Conservation (phyloP, 2,797 vertebrate genomes). For the Philypnodon macrostomus region DNA sequence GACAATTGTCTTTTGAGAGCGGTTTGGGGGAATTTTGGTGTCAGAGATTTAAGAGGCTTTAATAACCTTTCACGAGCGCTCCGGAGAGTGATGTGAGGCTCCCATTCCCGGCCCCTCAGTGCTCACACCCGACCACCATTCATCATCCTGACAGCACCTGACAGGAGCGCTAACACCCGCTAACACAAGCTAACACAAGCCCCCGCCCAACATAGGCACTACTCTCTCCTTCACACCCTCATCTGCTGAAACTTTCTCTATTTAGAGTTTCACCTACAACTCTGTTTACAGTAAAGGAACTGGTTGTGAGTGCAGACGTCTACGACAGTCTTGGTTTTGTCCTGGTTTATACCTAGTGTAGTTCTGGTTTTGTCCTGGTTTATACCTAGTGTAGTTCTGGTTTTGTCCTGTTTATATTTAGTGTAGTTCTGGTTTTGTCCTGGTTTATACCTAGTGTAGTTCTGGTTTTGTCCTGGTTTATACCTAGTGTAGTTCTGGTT, state of each 20-base stretch:
- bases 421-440: no score
- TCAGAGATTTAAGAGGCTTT: conserved; percentile 72
- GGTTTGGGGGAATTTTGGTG: conserved; percentile 50
- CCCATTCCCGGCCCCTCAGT: conserved; percentile 67
- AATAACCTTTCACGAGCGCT: conserved; percentile 81
- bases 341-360: no score
- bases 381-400: no score
- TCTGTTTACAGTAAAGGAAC: conserved; percentile 16
- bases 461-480: no score
- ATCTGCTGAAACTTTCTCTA: conserved; percentile 42
- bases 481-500: no score
- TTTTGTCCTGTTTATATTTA: no score
- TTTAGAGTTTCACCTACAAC: conserved; percentile 18
- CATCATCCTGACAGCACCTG: conserved; percentile 71
- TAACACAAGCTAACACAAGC: conserved; percentile 38
- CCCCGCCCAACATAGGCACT: conserved; percentile 29
- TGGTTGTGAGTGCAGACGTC: no score
- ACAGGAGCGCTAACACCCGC: conserved; percentile 53
- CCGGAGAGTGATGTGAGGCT: conserved; percentile 71
- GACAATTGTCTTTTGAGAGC: conserved; percentile 20
- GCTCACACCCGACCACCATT: conserved; percentile 67
- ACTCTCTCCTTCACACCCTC: conserved; percentile 32
- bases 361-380: no score
- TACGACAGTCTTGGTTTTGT: no score
- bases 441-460: no score